Evolutionary conservation across 37 sponge, comb jelly and placozoan species (phyloP), one percentile per base, ranked within the genome.

Genomic region (Cladorhizidae sp.): DNA sequence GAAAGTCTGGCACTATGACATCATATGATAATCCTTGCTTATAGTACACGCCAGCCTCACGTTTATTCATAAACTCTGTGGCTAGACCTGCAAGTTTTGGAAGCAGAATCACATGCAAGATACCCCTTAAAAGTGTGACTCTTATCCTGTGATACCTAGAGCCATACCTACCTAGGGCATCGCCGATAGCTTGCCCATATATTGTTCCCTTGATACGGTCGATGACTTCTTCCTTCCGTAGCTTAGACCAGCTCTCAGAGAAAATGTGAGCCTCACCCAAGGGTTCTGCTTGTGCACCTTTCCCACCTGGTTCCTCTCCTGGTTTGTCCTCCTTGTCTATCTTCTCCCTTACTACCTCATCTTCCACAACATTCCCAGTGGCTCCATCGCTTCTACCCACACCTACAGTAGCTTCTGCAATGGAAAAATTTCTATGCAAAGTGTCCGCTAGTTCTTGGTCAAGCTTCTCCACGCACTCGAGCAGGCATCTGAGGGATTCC

Each of bases 171-270:
- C 95, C 95, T 40, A 90, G 38, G 18, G 97, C 97, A 76, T 96
- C 97, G 73, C 97, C 97, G 42, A 96, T 86, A 20, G 97, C 97
- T 32, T 96, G 91, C 20, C 97, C 97, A 64, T 93, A 96, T 25
- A 96, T 84, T 14, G 85, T 49, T 72, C 97, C 97, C 63, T 90
- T 93, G 33, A 96, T 78, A 51, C 85, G 84, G 72, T 96, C 91
- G 11, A 93, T 80, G 7, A 96, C n/a, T 18, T 76, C 91, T 17
- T 87, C 91, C 56, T 70, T 76, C 17, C 74, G 25, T 49, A 87
- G 76, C 22, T 81, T 76, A 51, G 91, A 81, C 97, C 97, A 96
- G 28, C 35, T 70, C 18, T 78, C 72, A 15, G 43, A 23, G 71
- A 59, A 88, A 2, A 89, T 45, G 39, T 82, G 85, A 45, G 26